Base-by-base conservation (phyloP, 1,140 invertebrate species). In the Ladona fulva region DNA sequence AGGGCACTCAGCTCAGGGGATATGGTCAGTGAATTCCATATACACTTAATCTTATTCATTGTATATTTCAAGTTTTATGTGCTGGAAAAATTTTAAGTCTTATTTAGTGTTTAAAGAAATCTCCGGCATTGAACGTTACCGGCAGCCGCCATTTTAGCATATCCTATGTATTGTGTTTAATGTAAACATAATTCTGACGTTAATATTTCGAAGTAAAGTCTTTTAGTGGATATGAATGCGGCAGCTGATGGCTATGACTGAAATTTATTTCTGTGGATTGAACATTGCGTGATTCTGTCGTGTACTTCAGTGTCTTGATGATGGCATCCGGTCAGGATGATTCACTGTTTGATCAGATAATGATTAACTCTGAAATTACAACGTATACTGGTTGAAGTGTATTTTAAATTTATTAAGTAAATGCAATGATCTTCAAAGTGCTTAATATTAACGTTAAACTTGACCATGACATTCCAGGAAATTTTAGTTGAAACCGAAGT, bases 1-100 rank as follows among this genome's bases (percentile, higher is more conserved):
- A 75, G 24, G 74, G 52, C 52, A 75, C 74, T 42, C 19, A 75
- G 42, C 75, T 78, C 74, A 78, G 78, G 78, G 74, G 78, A 78
- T 42, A 78, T 78, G 78, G 78, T 78, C 29, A 78, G 78, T 24
- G 25, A 16, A 6, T 19, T 66, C 19, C 44, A 52, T 66, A 6
- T 66, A 6, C n/a, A 66, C n/a, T 22, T 66, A 16, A 66, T 22
- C 52, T 66, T 66, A 66, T 66, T 19, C 14, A 16, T 3, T 22
- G 14, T 12, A 16, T 66, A 19, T 3, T 66, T 52, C 44, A 11
- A 10, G 19, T 52, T 52, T 66, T 19, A 16, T 22, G 3, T 12
- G n/a, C 52, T 66, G 52, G n/a, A 6, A 52, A 52, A 52, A 52
- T 52, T 52, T 52, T 52, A 52, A 19, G 44, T 52, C 44, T 52